Percentiles rank a stretch among this genome's conserved stretches.
Conservation (phyloP, 2,113 vertebrate species). For the Gallinago paraguaiae region DNA sequence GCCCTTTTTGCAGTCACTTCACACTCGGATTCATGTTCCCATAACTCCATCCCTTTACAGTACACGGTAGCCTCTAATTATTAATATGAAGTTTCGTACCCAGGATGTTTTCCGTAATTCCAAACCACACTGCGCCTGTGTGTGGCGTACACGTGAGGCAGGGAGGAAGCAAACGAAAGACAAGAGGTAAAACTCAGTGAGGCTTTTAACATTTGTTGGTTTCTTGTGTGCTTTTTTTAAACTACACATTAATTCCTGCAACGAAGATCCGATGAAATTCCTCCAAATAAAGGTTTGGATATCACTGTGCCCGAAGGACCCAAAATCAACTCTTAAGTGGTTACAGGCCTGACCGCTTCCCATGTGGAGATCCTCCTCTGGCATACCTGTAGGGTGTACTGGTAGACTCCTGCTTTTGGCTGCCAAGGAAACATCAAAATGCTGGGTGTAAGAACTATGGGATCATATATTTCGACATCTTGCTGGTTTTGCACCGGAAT, state of each 20-base stretch:
- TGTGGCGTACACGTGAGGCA: accelerated
- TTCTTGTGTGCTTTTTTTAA: not conserved
- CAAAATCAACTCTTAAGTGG: not conserved
- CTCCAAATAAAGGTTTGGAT: not conserved
- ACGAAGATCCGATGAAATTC: not conserved
- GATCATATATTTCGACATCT: constrained; percentile 91
- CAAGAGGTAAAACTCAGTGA: not conserved
- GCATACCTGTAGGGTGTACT: constrained; percentile 90
- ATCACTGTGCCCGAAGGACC: not conserved
- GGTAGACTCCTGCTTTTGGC: constrained; percentile 88
- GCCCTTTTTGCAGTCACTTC: not conserved
- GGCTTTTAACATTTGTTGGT: not conserved
- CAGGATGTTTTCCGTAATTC: not conserved
- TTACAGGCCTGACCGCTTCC: not conserved
- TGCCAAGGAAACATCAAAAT: constrained; percentile 98
- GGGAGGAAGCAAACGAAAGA: not conserved
- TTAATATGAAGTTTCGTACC: not conserved
- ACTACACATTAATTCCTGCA: not conserved
- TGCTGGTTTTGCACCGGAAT: constrained; percentile 89
- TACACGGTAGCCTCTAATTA: not conserved
- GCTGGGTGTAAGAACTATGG: constrained; percentile 86
- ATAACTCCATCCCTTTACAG: not conserved
- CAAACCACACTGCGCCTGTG: not conserved
- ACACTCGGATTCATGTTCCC: not conserved
- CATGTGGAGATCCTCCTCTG: not conserved